Conservation (phyloP, 2,888 invertebrate species). For the Pristionchus fissidentatus region DNA sequence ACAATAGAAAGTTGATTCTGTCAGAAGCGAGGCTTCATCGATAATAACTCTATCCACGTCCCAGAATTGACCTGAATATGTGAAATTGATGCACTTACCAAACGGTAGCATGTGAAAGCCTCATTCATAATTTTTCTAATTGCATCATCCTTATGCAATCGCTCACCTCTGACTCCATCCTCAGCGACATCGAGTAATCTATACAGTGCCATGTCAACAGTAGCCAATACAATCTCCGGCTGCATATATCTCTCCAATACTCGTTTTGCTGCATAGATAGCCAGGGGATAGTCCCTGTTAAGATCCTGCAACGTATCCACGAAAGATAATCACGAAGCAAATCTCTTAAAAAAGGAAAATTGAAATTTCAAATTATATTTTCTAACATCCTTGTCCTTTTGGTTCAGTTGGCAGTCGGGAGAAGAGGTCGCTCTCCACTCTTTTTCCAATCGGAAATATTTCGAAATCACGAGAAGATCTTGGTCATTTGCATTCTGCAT, state of each 20-base stretch:
- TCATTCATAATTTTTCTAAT: too few relatives aligned
- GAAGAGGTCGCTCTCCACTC: not conserved
- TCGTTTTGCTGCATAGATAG: not conserved
- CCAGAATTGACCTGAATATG: not conserved
- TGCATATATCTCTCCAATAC: slow-evolving; percentile 13
- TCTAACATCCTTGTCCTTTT: not conserved
- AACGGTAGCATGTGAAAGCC: too few relatives aligned
- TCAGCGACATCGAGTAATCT: not conserved
- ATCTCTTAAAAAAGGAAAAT: too few relatives aligned
- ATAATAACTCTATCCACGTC: not conserved
- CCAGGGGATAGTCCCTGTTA: not conserved
- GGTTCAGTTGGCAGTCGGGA: not conserved
- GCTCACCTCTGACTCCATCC: not conserved
- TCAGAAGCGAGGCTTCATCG: slow-evolving; percentile 18
- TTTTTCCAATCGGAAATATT: not conserved
- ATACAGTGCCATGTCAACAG: not conserved
- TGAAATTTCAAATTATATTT: not conserved
- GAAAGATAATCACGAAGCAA: not conserved
- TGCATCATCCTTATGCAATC: too few relatives aligned
- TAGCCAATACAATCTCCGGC: not conserved
- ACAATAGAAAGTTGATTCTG: not conserved
- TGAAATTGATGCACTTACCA: too few relatives aligned
- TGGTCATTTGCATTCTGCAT: not conserved
- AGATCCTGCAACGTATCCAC: not conserved
- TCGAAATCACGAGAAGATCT: not conserved